Base-by-base conservation (phyloP, 2,797 vertebrate genomes). In the Tapirus indicus region DNA sequence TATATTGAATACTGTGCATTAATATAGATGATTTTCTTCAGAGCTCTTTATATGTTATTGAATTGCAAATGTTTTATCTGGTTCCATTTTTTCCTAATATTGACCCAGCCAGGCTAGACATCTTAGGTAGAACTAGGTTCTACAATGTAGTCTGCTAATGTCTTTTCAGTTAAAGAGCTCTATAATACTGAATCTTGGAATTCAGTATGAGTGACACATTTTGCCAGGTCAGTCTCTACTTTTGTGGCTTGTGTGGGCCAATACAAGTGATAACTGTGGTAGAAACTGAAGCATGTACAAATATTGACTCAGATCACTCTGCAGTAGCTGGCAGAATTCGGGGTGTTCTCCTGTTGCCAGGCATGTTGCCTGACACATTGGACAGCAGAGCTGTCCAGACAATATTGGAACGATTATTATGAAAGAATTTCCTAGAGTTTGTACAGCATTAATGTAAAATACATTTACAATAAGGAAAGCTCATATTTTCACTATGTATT, bases 381-480 rank as follows among this genome's bases (percentile, higher is more conserved):
- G 71, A 60, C 44, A 58, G 35, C 32, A 78, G 92, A 86, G 10
- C 83, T 84, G 13, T 54, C 69, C 56, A 68, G 47, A 86, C 14
- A 49, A 17, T 56, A 41, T 12, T 79, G 62, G 49, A 66, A 52
- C 17, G 35, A 23, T 90, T 84, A 91, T 75, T 84, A 35, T 32
- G 54, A 92, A 92, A 89, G 74, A 72, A 89, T 90, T 91, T 74
- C 64, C 56, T 94, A 49, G 66, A 68, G 66, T 85, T 88, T 78
- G 32, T 84, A 83, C 4, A 32, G n/a, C 79, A 90, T 88, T 75
- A 58, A 56, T 88, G n/a, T 72, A 52, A 87, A 64, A 64, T 84
- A 32, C 6, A 66, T 32, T 92, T 88, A 23, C 10, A 78, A 38
- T 80, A 83, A 89, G 17, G n/a, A 69, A 82, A 78, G 49, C 32